Conservation (phyloP, 2,797 vertebrate species). For the Gymnoscopelus microlampas region DNA sequence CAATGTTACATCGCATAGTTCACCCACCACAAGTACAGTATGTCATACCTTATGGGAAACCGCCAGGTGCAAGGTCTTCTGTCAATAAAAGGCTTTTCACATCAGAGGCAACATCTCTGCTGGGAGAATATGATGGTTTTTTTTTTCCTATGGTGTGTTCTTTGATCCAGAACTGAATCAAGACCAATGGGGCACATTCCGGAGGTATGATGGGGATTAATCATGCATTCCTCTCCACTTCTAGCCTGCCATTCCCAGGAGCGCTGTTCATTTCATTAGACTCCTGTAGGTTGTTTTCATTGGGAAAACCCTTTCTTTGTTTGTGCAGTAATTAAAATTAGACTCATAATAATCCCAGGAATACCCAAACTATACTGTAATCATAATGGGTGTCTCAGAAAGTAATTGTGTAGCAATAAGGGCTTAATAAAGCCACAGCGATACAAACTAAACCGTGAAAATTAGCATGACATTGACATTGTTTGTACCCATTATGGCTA, state of each 20-base stretch:
- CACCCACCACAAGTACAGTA: too few species aligned
- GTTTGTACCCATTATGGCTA: neutral
- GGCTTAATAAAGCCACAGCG: slow-evolving; percentile 9
- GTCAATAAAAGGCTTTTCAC: slow-evolving; percentile 52
- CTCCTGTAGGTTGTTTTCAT: slow-evolving; percentile 54
- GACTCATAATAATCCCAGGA: slow-evolving; percentile 37
- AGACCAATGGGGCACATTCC: slow-evolving; percentile 62
- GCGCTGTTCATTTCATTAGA: slow-evolving; percentile 58
- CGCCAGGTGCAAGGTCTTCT: slow-evolving; percentile 40
- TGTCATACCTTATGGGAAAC: slow-evolving; percentile 27
- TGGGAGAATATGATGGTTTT: slow-evolving; percentile 32
- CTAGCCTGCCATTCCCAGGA: slow-evolving; percentile 58
- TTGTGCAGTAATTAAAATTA: slow-evolving; percentile 61
- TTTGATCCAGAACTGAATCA: slow-evolving; percentile 66
- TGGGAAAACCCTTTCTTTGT: slow-evolving; percentile 56
- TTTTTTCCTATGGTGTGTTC: slow-evolving; percentile 15
- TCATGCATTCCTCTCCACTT: slow-evolving; percentile 63
- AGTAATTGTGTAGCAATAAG: slow-evolving; percentile 15
- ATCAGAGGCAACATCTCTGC: slow-evolving; percentile 54
- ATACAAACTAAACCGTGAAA: slow-evolving; percentile 9
- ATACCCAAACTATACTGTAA: slow-evolving; percentile 47
- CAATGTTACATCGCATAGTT: too few species aligned
- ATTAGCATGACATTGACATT: neutral
- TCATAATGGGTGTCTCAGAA: slow-evolving; percentile 29
- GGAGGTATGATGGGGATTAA: slow-evolving; percentile 64